Evolutionary conservation across 2,888 invertebrate genomes (phyloP), one percentile per base, ranked within the genome.

Genomic region (Diarsia mendica): DNA sequence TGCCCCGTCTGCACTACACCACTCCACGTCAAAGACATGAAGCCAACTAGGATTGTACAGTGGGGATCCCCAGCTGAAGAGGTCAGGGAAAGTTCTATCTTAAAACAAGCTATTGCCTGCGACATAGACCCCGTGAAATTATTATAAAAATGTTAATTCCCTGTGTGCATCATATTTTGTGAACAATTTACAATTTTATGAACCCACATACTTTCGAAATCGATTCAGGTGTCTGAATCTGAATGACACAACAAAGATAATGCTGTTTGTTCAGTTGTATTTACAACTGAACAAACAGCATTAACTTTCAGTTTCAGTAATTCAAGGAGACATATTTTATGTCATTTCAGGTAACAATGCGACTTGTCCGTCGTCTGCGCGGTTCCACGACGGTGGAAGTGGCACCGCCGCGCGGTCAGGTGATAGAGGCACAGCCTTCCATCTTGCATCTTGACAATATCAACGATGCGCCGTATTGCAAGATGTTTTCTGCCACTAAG

Each of bases 1-100:
- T 99, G 99, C 93, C 99, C 99, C 0, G 99, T 99, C 83, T 99
- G 99, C 93, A 98, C 98, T 87, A 98, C 99, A 89, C 97, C 98
- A 1, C 96, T 99, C 69, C 97, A 98, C 81, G 98, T 97, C 78
- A 96, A 97, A 55, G 98, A 99, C 90, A 97, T 99, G 86, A 99
- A 98, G 80, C 95, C 97, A 97, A 99, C 96, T 0, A 89, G 91
- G 71, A 92, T 94, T 88, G 88, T 95, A 83, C 95, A 95, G 79
- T 96, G 96, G 96, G 92, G 91, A 4, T 82, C 93, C 1, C 93
- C 95, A 23, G 86, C 91, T 79, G 95, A 95, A 39, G 95, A 95
- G 92, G 96, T 96, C 80, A 67, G 75, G 72, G 39, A 33, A 33
- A 33, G n/a, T 48, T 13, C 11, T 33, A 9, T 33, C 4, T 11